Conservation (phyloP, 2,888 invertebrate species). For the Alviniconcha strummeri region DNA sequence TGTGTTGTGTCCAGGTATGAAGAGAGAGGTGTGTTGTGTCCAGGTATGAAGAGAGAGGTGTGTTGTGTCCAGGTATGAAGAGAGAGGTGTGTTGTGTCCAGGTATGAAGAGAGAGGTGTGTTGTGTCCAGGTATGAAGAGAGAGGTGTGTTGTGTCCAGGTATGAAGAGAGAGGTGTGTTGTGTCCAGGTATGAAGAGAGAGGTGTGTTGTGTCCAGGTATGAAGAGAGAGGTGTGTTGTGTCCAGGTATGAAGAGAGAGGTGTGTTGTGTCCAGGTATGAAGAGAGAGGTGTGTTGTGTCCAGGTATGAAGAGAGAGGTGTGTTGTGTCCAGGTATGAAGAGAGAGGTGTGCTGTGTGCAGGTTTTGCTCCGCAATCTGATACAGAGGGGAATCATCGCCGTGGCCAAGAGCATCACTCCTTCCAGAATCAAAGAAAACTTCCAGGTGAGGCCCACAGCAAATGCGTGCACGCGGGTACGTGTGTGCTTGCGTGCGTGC, state of each 20-base stretch:
- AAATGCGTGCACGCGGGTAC: not conserved
- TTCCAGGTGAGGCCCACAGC: constrained; percentile 11
- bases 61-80: not conserved
- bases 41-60: not conserved
- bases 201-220: not conserved
- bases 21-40: too few species aligned
- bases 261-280: not conserved
- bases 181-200: not conserved
- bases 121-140: not conserved
- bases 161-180: not conserved
- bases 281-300: not conserved
- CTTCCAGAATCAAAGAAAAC: constrained; percentile 18
- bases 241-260: not conserved
- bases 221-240: not conserved
- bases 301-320: not conserved
- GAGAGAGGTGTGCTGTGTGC: not conserved
- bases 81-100: not conserved
- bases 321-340: not conserved
- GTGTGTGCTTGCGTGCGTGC: not conserved
- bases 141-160: not conserved
- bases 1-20: too few species aligned
- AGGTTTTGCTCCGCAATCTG: constrained; percentile 27
- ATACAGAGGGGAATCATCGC: constrained; percentile 27
- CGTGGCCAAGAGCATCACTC: constrained; percentile 10
- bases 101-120: not conserved